Percentiles rank a stretch among this genome's conserved stretches.
Conservation (phyloP, 2,888 invertebrate species). For the Cenopis cana region DNA sequence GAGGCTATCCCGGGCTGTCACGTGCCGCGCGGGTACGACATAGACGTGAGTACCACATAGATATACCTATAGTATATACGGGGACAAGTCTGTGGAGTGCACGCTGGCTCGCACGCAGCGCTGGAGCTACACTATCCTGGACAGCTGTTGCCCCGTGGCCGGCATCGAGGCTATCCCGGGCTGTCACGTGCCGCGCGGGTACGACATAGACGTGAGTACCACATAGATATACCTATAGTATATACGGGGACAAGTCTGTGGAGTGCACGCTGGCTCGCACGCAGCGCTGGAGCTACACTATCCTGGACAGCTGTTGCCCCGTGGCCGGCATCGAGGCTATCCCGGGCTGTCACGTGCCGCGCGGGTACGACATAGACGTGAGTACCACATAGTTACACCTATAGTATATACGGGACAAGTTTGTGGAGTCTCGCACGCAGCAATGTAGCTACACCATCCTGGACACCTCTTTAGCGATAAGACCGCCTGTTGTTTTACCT, state of each 20-base stretch:
- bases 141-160: constrained; percentile 65
- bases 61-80: no score
- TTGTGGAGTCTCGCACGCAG: constrained; percentile 63
- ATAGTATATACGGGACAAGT: constrained; percentile 59
- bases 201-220: constrained; percentile 65
- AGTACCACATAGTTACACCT: constrained; percentile 41
- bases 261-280: constrained; percentile 67
- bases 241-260: constrained; percentile 57
- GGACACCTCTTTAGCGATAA: no score
- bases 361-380: constrained; percentile 65
- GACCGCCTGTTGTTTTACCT: no score
- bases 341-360: constrained; percentile 60
- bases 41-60: constrained; percentile 59
- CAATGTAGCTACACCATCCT: constrained; percentile 72
- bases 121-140: constrained; percentile 71
- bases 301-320: constrained; percentile 70
- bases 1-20: constrained; percentile 57
- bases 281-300: constrained; percentile 69
- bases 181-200: constrained; percentile 59
- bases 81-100: constrained; percentile 63
- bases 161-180: constrained; percentile 59
- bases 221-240: no score
- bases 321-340: constrained; percentile 57
- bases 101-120: constrained; percentile 64
- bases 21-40: constrained; percentile 61